Percentiles rank a stretch among this genome's conserved stretches.
phyloP scores from a whole-genome alignment of 2,888 invertebrate species.

The Zelleria hepariella region DNA sequence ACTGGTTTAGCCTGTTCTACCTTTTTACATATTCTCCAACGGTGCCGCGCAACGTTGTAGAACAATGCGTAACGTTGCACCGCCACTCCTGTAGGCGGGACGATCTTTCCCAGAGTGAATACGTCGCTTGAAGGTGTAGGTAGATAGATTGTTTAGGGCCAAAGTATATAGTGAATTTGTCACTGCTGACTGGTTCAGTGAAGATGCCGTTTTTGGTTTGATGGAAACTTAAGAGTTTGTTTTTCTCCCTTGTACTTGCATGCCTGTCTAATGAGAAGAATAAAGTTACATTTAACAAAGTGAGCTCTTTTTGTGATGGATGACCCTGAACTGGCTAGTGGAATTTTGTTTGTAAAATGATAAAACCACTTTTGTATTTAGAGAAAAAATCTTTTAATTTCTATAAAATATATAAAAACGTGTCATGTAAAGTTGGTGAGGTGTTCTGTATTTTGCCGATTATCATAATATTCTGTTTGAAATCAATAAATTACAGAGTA shows the following conservation, averaged over 20 bases:
- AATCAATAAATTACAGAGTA: neutral
- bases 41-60: too few relatives aligned
- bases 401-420: neutral
- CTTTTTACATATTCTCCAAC: too few relatives aligned
- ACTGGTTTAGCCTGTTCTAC: too few relatives aligned
- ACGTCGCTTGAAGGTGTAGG: neutral
- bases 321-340: neutral
- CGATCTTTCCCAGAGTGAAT: too few relatives aligned
- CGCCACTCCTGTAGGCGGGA: too few relatives aligned
- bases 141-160: neutral
- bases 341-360: neutral
- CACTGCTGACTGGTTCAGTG: neutral
- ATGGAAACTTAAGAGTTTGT: slow-evolving; percentile 37
- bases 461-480: neutral
- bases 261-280: slow-evolving; percentile 64
- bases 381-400: slow-evolving; percentile 6
- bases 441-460: neutral
- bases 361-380: slow-evolving; percentile 7
- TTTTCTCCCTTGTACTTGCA: slow-evolving; percentile 60
- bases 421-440: neutral
- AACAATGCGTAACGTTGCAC: too few relatives aligned
- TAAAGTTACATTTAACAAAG: slow-evolving; percentile 54
- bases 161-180: neutral
- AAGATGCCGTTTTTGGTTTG: slow-evolving; percentile 23
- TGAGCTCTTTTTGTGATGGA: slow-evolving; percentile 12